Conservation (phyloP, 1,140 invertebrate genomes). For the Heliconius eleuchia region DNA sequence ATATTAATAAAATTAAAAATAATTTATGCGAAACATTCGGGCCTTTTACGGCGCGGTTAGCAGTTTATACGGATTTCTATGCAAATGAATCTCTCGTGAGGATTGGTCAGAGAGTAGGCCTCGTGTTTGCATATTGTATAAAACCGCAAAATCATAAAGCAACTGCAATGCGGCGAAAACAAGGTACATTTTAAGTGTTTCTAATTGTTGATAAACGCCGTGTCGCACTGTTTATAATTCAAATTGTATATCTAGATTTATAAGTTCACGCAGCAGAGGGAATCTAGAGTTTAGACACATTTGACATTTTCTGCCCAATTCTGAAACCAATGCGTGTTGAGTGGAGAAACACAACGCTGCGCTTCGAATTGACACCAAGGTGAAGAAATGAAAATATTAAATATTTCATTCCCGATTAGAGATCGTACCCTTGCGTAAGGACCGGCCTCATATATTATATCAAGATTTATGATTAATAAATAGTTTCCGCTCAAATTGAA, state of each 20-base stretch:
- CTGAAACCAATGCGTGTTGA: too few species aligned
- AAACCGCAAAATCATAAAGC: conserved; percentile 55
- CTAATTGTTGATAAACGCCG: conserved; percentile 10
- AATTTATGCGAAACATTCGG: conserved; percentile 24
- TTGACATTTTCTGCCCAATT: too few species aligned
- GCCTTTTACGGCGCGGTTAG: conserved; percentile 36
- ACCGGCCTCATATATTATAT: too few species aligned
- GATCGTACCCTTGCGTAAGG: too few species aligned
- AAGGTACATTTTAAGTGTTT: conserved; percentile 30
- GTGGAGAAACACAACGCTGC: too few species aligned
- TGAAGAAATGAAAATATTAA: too few species aligned
- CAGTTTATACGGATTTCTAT: conserved; percentile 56
- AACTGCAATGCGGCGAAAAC: conserved; percentile 57
- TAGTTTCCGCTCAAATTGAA: too few species aligned
- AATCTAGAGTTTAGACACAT: too few species aligned
- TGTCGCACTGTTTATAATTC: background rate
- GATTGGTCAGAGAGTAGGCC: conserved; percentile 48
- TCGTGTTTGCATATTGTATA: conserved; percentile 66
- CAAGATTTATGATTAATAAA: too few species aligned
- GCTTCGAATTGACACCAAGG: too few species aligned
- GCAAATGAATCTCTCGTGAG: conserved; percentile 57
- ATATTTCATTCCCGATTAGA: too few species aligned
- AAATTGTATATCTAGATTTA: background rate
- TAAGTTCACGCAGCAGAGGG: too few species aligned
- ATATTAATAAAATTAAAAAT: background rate